Evolutionary conservation across 1,140 invertebrate species (phyloP).

Genomic region (Samia ricini): DNA sequence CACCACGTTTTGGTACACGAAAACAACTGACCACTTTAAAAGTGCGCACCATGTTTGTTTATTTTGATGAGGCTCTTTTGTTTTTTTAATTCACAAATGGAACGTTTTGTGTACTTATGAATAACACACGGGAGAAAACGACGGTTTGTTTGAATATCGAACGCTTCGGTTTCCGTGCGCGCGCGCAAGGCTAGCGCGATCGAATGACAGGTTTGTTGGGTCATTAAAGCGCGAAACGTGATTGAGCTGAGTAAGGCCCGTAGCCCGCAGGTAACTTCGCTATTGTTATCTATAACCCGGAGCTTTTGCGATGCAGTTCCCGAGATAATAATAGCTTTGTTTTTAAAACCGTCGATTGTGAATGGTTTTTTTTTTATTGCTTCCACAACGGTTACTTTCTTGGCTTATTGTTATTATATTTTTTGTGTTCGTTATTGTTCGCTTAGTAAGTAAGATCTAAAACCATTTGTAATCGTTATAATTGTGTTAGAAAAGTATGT

Average conservation of each 20-base stretch:
- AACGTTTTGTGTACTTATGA: constrained; percentile 4
- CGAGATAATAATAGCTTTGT: background rate
- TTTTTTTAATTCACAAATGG: constrained; percentile 24
- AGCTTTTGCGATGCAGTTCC: background rate
- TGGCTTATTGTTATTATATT: background rate
- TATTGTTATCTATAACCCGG: constrained; percentile 10
- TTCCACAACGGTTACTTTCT: constrained; percentile 1
- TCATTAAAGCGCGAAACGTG: constrained; percentile 52
- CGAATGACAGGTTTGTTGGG: constrained; percentile 57
- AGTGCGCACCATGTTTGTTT: constrained; percentile 51
- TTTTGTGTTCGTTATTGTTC: background rate
- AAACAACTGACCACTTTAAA: constrained; percentile 57
- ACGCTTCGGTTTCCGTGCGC: constrained; percentile 39
- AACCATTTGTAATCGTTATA: too few species aligned
- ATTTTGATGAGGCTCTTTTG: constrained; percentile 4
- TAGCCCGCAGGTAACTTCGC: constrained; percentile 45
- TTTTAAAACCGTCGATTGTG: background rate
- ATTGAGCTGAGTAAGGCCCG: constrained; percentile 38
- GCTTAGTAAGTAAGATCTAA: too few species aligned
- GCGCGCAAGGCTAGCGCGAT: constrained; percentile 41
- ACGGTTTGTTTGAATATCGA: constrained; percentile 1
- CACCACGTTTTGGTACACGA: constrained; percentile 48
- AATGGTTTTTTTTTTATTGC: background rate
- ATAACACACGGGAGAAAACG: background rate
- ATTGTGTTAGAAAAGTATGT: too few species aligned